Conservation (phyloP, 2,797 vertebrate species). For the Myotis findleyi region DNA sequence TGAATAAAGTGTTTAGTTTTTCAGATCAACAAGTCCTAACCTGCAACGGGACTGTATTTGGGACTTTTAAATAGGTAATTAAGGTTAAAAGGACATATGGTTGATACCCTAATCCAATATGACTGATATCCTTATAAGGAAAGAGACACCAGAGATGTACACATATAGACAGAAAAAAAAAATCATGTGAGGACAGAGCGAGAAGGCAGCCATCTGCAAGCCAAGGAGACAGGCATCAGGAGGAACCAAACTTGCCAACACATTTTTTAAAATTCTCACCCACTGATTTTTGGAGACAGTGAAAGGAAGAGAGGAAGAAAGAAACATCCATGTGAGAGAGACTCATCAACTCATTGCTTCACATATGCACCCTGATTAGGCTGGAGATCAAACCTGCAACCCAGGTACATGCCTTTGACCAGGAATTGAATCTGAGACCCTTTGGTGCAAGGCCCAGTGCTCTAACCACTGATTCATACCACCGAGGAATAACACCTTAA, state of each 20-base stretch:
- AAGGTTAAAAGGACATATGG: not conserved
- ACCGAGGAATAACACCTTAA: not conserved
- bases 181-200: not conserved
- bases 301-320: too few relatives aligned
- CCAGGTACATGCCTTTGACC: too few relatives aligned
- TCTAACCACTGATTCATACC: too few relatives aligned
- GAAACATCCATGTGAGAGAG: too few relatives aligned
- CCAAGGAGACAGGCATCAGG: not conserved
- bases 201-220: not conserved
- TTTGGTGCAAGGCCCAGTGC: too few relatives aligned
- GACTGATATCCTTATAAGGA: not conserved
- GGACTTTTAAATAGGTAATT: constrained; percentile 2
- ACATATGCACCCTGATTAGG: too few relatives aligned
- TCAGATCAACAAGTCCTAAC: not conserved
- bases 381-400: too few relatives aligned
- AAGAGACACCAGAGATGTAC: not conserved
- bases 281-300: too few relatives aligned
- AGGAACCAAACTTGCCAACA: not conserved
- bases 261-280: too few relatives aligned
- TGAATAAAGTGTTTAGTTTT: not conserved
- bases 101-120: not conserved
- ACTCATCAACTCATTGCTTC: too few relatives aligned
- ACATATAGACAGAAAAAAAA: not conserved
- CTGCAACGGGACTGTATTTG: not conserved
- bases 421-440: too few relatives aligned